Conservation (phyloP, 2,797 vertebrate species). For the Rhadinocentrus ornatus region DNA sequence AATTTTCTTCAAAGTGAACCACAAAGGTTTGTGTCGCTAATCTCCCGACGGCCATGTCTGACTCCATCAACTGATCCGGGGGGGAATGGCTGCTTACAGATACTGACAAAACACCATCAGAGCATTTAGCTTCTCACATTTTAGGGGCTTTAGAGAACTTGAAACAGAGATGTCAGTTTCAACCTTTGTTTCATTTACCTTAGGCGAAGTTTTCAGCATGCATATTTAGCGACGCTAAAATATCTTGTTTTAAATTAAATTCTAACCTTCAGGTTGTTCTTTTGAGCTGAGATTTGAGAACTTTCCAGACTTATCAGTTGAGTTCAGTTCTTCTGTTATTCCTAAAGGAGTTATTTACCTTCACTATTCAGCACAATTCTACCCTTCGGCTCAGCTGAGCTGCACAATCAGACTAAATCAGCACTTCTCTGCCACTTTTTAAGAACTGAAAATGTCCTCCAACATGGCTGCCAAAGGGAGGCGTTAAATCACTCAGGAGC, state of each 20-base stretch:
- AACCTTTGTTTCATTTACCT: neutral
- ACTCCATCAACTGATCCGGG: neutral
- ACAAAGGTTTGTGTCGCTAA: slow-evolving; percentile 1
- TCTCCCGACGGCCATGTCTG: slow-evolving; percentile 10
- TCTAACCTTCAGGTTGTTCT: neutral
- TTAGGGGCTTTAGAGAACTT: neutral
- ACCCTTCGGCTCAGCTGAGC: neutral
- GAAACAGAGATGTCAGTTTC: neutral
- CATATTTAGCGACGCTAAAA: neutral
- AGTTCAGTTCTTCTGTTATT: neutral
- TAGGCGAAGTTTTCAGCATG: neutral
- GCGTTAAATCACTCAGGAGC: slow-evolving; percentile 28
- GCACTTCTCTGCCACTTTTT: slow-evolving; percentile 11
- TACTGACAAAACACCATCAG: neutral
- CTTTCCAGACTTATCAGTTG: neutral
- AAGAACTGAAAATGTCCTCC: slow-evolving; percentile 3
- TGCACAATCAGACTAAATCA: slow-evolving; percentile 15
- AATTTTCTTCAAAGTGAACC: neutral
- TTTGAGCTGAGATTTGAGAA: neutral
- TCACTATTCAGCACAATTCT: slow-evolving; percentile 1
- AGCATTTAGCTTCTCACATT: neutral
- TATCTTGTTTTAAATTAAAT: neutral
- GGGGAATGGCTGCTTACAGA: slow-evolving; percentile 4
- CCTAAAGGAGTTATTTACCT: neutral
- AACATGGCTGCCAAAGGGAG: slow-evolving; percentile 29